These are phyloP conservation scores for Baccha elongata DNA, from an alignment of 2,888 invertebrate genomes.

Conservation along the genomic window DNA sequence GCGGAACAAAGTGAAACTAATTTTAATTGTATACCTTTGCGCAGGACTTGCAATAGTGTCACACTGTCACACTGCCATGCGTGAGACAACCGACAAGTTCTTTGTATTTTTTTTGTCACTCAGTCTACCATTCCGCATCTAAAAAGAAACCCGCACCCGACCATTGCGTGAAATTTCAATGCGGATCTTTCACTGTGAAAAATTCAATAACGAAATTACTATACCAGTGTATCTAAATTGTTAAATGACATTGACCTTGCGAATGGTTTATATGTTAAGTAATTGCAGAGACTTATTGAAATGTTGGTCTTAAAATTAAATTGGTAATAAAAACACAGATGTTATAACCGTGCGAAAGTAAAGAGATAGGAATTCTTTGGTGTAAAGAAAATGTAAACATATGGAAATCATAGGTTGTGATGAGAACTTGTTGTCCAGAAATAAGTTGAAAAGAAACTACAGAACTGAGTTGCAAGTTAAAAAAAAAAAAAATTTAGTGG, in stretches of 20 bases:
- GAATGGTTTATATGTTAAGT: background rate
- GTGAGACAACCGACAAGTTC: slow-evolving; percentile 20
- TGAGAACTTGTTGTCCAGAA: too few species aligned
- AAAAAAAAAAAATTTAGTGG: too few species aligned
- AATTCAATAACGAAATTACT: too few species aligned
- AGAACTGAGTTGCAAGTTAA: too few species aligned
- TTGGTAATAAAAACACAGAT: background rate
- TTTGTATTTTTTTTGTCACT: slow-evolving; percentile 39
- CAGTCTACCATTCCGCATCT: slow-evolving; percentile 9
- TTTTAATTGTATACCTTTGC: slow-evolving; percentile 34
- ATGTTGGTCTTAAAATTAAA: slow-evolving; percentile 1
- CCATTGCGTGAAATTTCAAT: slow-evolving; percentile 27
- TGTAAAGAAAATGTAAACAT: too few species aligned
- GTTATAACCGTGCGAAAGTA: background rate
- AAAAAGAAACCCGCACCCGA: slow-evolving; percentile 39
- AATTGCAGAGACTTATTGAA: background rate
- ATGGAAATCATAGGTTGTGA: too few species aligned
- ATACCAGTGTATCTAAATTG: background rate
- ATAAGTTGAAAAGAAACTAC: too few species aligned
- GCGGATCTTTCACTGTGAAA: too few species aligned
- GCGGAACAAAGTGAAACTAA: slow-evolving; percentile 66
- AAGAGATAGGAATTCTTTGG: background rate
- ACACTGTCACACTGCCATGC: background rate
- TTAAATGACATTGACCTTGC: slow-evolving; percentile 48
- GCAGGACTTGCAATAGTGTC: slow-evolving; percentile 31